phyloP scores from a whole-genome alignment of 2,113 vertebrate species.

The Gymnarchus niloticus region DNA sequence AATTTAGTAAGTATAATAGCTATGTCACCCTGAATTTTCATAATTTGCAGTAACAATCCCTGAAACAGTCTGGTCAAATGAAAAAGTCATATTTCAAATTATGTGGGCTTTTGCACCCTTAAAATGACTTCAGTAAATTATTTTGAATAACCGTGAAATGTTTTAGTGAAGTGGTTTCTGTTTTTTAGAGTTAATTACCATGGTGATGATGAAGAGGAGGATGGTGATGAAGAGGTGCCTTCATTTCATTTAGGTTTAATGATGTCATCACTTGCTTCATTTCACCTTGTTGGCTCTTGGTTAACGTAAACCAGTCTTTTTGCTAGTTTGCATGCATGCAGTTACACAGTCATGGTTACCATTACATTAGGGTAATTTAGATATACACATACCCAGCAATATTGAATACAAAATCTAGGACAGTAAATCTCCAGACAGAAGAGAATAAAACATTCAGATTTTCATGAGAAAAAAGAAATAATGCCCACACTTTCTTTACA shows the following conservation, averaged over 20 bases:
- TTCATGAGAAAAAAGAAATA: not conserved
- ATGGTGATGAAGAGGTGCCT: not conserved
- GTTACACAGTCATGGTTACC: not conserved
- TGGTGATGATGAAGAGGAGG: not conserved
- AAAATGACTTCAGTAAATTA: not conserved
- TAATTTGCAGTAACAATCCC: conserved; percentile 5
- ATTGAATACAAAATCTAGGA: not conserved
- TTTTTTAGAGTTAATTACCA: not conserved
- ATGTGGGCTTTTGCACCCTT: not conserved
- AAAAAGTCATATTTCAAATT: not conserved
- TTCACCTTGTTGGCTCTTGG: not conserved
- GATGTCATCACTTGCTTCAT: not conserved
- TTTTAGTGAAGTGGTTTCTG: not conserved
- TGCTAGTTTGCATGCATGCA: not conserved
- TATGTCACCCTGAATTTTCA: conserved; percentile 10
- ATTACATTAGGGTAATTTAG: not conserved
- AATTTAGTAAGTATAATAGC: conserved; percentile 13
- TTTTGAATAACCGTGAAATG: not conserved
- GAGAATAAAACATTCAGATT: not conserved
- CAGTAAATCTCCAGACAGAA: too few relatives aligned
- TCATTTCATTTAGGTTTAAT: not conserved
- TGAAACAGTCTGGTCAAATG: not conserved
- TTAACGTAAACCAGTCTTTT: not conserved
- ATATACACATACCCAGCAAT: not conserved
- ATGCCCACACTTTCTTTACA: not conserved